A percentile compares a stretch with the other conserved stretches of the same genome.
phyloP scores from a whole-genome alignment of 30 jellyfish, hydroid and myxozoan genomes.

The Hydractinia echinata region DNA sequence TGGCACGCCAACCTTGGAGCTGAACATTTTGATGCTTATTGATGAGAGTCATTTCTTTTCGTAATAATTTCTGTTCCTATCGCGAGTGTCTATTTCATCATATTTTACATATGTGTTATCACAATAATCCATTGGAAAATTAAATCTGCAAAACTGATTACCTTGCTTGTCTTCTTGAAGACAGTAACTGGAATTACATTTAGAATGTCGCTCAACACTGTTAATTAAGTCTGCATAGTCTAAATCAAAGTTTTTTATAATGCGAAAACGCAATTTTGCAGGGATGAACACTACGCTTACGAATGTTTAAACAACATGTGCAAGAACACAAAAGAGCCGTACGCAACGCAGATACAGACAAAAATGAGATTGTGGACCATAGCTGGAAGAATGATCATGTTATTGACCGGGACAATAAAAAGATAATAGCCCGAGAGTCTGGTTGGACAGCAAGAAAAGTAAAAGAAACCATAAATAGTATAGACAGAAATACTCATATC shows the following conservation, averaged over 20 bases:
- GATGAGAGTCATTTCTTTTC: slow-evolving; percentile 35
- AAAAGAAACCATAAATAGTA: too few relatives aligned
- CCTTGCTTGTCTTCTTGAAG: slow-evolving; percentile 17
- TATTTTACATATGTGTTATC: slow-evolving; percentile 27
- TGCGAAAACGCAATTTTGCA: too few relatives aligned
- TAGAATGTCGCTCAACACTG: slow-evolving; percentile 38
- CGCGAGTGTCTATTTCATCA: background rate
- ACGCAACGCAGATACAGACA: too few relatives aligned
- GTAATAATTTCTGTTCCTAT: background rate
- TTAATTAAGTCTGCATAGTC: slow-evolving; percentile 32
- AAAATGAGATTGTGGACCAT: too few relatives aligned
- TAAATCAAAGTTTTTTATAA: slow-evolving; percentile 7
- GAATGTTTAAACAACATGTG: too few relatives aligned
- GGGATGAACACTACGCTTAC: too few relatives aligned
- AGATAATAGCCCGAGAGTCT: too few relatives aligned
- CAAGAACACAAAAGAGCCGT: too few relatives aligned
- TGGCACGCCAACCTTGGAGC: slow-evolving; percentile 51
- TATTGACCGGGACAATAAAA: too few relatives aligned
- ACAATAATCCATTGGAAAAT: slow-evolving; percentile 24
- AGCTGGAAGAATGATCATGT: too few relatives aligned
- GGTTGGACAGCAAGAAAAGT: too few relatives aligned
- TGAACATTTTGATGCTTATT: slow-evolving; percentile 49
- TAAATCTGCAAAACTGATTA: slow-evolving; percentile 33
- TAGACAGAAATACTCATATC: too few relatives aligned
- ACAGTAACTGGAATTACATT: slow-evolving; percentile 41